Percentiles rank a stretch among this genome's conserved stretches.
phyloP scores from a whole-genome alignment of 2,888 invertebrate species.

The Empis livida region DNA sequence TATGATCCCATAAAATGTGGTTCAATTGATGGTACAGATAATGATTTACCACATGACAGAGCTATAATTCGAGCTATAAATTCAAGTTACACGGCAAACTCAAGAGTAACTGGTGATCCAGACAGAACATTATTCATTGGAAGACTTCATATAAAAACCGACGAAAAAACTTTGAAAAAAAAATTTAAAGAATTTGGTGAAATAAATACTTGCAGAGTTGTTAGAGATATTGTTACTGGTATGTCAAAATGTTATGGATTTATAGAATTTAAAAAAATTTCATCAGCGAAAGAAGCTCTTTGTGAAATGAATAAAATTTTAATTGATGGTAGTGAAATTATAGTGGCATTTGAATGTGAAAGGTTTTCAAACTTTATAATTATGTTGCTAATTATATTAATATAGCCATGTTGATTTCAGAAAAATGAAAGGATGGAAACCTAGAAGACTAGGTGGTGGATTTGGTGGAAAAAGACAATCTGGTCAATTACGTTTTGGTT shows the following conservation, averaged over 20 bases:
- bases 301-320: slow-evolving; percentile 43
- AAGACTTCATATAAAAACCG: slow-evolving; percentile 54
- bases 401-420: slow-evolving; percentile 6
- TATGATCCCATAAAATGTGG: slow-evolving; percentile 75
- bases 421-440: slow-evolving; percentile 64
- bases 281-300: slow-evolving; percentile 48
- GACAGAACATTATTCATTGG: slow-evolving; percentile 62
- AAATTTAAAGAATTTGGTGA: slow-evolving; percentile 50
- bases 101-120: slow-evolving; percentile 53
- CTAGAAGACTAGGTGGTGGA: slow-evolving; percentile 74
- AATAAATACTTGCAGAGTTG: slow-evolving; percentile 47
- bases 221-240: slow-evolving; percentile 73
- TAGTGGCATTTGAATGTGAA: slow-evolving; percentile 67
- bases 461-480: slow-evolving; percentile 77
- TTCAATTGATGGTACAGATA: slow-evolving; percentile 63
- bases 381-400: not conserved
- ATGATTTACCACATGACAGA: slow-evolving; percentile 71
- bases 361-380: slow-evolving; percentile 27
- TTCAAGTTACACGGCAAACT: slow-evolving; percentile 51
- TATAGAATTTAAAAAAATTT: slow-evolving; percentile 57
- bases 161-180: slow-evolving; percentile 34
- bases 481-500: slow-evolving; percentile 78
- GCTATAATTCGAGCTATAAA: slow-evolving; percentile 58
- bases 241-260: slow-evolving; percentile 74
- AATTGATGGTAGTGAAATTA: slow-evolving; percentile 55